Evolutionary conservation across 2,888 invertebrate species (phyloP), one percentile per base, ranked within the genome.

Genomic region (Drosophila picticornis): DNA sequence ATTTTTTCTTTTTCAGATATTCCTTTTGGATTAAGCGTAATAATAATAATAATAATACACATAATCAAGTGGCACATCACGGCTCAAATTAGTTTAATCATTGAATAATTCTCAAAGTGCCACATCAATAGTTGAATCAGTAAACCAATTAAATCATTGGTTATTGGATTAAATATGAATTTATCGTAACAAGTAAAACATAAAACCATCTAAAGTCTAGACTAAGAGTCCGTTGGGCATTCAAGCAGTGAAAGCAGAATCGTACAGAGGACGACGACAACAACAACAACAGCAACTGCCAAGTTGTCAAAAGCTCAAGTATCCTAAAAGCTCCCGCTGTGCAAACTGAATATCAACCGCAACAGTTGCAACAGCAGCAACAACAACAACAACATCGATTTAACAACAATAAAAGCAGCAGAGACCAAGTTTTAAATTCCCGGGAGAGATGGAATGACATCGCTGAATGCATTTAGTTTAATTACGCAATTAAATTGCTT

Each of bases 401-500:
- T 1, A 51, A n/a, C 25, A 46, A 46, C 32, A 48, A 25, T 19
- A 36, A 16, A 29, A n/a, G 27, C 25, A 38, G 27, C 51, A 36
- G 53, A 51, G 52, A 58, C 38, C 53, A 46, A 67, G 53, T 40
- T 51, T 68, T 34, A 56, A 65, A 70, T 53, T 55, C 59, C 40
- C 57, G n/a, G 29, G 60, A 50, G 63, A 61, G 52, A 62, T 63
- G 46, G 22, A 38, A 48, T 60, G 65, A 52, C 29, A 46, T 13
- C 64, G 43, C 59, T 50, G 52, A 68, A 66, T 77, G 60, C 60
- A 73, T 74, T 67, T 62, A 67, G 67, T 84, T 74, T 74, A 77
- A 81, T 78, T 71, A 74, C 65, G 71, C 59, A 78, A 78, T 83
- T 83, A 70, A 83, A 76, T 80, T 66, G 68, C 56, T 50, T 46